Conservation (phyloP, 2,113 vertebrate genomes). For the Chaenocephalus aceratus region DNA sequence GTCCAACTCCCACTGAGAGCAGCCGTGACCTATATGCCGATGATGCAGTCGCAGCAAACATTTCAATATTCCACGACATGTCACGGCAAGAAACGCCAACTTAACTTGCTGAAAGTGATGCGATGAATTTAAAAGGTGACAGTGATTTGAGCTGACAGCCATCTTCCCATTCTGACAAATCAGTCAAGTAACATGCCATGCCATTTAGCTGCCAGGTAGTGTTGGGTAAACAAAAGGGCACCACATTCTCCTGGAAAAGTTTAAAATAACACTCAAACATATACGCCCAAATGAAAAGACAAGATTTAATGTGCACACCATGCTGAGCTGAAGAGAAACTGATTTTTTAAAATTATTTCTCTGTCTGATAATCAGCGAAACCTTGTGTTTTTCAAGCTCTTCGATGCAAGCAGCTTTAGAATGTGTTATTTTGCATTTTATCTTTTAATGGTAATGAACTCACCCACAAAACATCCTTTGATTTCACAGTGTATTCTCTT, state of each 20-base stretch:
- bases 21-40: conserved; percentile 10
- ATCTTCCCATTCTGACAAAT: conserved; percentile 33
- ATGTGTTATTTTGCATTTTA: not conserved
- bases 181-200: conserved; percentile 37
- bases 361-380: not conserved
- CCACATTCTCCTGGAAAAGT: conserved; percentile 8
- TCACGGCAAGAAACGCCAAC: conserved; percentile 35
- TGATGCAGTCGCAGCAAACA: conserved; percentile 23
- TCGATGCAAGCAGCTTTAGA: not conserved
- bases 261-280: not conserved
- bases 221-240: conserved; percentile 51
- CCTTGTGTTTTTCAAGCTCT: not conserved
- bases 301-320: not conserved
- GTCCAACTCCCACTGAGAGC: conserved; percentile 23
- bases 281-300: not conserved
- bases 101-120: conserved; percentile 34
- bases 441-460: not conserved
- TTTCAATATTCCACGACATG: conserved; percentile 14
- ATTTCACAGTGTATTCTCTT: not conserved
- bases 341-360: not conserved
- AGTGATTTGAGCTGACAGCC: conserved; percentile 41
- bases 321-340: not conserved
- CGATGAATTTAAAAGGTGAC: conserved; percentile 33
- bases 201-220: conserved; percentile 43
- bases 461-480: not conserved